These are phyloP conservation scores for Sapayoa aenigma DNA, from an alignment of 2,113 vertebrate genomes.

Conservation along the genomic window DNA sequence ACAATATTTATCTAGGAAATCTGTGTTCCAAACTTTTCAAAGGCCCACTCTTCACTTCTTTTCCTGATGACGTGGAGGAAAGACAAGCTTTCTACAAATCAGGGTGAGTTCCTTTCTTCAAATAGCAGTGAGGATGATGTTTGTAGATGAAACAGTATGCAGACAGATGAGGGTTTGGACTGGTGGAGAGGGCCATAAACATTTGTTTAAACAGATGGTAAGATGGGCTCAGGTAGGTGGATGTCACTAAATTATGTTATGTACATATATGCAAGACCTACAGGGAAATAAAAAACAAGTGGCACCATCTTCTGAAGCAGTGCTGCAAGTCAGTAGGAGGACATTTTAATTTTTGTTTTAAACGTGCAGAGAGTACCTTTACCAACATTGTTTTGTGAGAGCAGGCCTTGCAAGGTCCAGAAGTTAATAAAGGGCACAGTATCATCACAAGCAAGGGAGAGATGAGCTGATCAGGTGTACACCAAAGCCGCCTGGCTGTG, in stretches of 20 bases:
- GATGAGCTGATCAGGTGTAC: not conserved
- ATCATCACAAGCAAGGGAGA: fast-evolving
- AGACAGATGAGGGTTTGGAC: not conserved
- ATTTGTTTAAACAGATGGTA: not conserved
- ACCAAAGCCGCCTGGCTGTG: fast-evolving
- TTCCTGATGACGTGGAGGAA: not conserved
- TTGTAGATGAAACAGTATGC: not conserved
- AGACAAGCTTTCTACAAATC: not conserved
- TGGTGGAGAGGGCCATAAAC: not conserved
- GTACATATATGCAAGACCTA: fast-evolving
- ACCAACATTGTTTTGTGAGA: not conserved
- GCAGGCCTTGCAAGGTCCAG: fast-evolving
- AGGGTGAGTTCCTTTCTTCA: not conserved
- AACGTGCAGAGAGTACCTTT: not conserved
- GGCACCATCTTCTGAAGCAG: not conserved
- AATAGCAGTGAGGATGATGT: not conserved
- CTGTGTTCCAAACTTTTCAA: not conserved
- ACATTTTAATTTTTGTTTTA: not conserved
- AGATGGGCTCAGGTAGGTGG: not conserved
- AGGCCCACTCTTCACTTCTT: not conserved
- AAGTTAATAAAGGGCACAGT: not conserved
- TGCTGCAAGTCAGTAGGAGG: not conserved
- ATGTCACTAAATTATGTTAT: not conserved
- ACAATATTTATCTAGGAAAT: not conserved
- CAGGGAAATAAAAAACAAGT: not conserved